These are phyloP conservation scores for Corythaeola cristata DNA, from an alignment of 2,113 vertebrate species.

Conservation along the genomic window DNA sequence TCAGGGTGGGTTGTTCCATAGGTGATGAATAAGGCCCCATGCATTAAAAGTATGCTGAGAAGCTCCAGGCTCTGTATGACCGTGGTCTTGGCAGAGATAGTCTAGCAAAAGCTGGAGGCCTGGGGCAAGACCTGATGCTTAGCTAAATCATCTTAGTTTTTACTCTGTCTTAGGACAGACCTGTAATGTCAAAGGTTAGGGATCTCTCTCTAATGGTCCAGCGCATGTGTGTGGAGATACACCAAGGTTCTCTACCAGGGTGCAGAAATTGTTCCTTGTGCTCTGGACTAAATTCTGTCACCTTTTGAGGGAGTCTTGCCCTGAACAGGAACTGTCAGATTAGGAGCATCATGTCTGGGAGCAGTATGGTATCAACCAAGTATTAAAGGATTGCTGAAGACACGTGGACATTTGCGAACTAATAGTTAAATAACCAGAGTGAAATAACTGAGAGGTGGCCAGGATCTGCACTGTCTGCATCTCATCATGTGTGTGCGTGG, in stretches of 20 bases:
- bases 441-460: not conserved
- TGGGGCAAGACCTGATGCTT: not conserved
- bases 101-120: not conserved
- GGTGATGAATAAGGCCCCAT: not conserved
- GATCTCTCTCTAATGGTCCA: not conserved
- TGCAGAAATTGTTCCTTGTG: accelerated
- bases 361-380: not conserved
- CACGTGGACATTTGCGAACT: not conserved
- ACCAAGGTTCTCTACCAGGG: not conserved
- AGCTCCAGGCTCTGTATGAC: not conserved
- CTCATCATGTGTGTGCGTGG: not conserved
- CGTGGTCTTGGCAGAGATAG: not conserved
- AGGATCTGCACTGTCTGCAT: not conserved
- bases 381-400: not conserved
- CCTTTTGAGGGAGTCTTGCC: not conserved
- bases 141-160: not conserved
- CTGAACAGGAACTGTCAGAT: not conserved
- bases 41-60: not conserved
- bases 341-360: not conserved
- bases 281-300: not conserved
- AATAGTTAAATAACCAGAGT: not conserved
- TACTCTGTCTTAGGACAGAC: not conserved
- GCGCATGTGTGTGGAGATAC: not conserved
- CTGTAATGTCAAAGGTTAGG: not conserved
- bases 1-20: not conserved